Evolutionary conservation across 1,140 invertebrate genomes (phyloP), one percentile per base, ranked within the genome.

Genomic region (Portunus trituberculatus): DNA sequence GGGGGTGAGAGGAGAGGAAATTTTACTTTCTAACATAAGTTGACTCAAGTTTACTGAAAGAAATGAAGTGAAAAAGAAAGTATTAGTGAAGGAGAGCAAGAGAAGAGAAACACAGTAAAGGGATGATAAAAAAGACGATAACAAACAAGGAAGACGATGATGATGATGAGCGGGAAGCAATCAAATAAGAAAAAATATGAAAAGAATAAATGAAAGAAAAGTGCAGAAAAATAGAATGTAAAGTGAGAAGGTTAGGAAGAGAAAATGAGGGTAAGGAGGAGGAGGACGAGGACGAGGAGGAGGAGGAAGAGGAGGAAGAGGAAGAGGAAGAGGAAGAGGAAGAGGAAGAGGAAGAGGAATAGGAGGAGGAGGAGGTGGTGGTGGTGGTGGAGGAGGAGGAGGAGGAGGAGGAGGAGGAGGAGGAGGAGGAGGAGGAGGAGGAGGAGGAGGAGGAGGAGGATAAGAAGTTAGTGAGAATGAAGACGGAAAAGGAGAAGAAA

Each of bases 141-240:
- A 76, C 67, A 76, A 76, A 76, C 67, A 76, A 76, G 67, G 67
- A 12, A n/a, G 67, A 76, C n/a, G 67, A 76, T 76, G 67, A 76
- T 76, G 67, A 7, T n/a, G 67, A 76, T 76, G 67, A 76, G 16
- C 3, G 52, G 52, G 16, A 59, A 20, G 52, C 16, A 10, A 59
- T 12, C 52, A 12, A 59, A 59, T 59, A n/a, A 76, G 67, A 76
- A 76, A 59, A 76, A n/a, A 2, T 76, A 0, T n/a, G 67, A 76
- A n/a, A n/a, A 76, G 1, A 16, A 16, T n/a, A 1, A n/a, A 76
- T 20, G 52, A 59, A 14, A 59, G 52, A n/a, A 76, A 25, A 76
- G 67, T n/a, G 6, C 1, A 76, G n/a, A 76, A 76, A 76, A 76
- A 76, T n/a, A n/a, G 25, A 76, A 8, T 7, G 67, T n/a, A n/a